Evolutionary conservation across 37 sponge, comb jelly and placozoan species (phyloP), one percentile per base, ranked within the genome.

Genomic region (Theonella swinhoei): DNA sequence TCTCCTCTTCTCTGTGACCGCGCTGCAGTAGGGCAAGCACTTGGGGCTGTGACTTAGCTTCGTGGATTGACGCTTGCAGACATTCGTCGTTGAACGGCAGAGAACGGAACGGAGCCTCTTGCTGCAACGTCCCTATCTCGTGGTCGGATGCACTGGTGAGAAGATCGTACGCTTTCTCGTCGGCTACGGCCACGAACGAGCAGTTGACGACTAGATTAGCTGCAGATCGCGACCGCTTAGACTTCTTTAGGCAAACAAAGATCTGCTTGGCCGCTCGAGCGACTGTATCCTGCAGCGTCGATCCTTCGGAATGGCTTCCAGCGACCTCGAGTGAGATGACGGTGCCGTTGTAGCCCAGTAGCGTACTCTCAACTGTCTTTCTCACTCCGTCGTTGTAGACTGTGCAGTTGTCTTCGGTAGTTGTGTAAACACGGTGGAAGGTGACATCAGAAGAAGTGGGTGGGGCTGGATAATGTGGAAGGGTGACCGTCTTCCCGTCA

Each of bases 301-400:
- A 5, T 23, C 32, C 36, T 24, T 58, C 70, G 32, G 23, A 9
- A 0, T 20, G 11, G 8, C 31, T 67, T 23, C 43, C 66, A 2
- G 32, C 22, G 54, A 31, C 39, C 2, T 88, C 91, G 28, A 88
- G 38, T 4, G 88, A 68, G 39, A 94, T 75, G 62, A 94, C 77
- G 20, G 94, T 90, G 41, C 88, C 94, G 60, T 94, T 43, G 73
- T 87, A 94, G 28, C 94, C 94, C 0, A 78, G 85, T 4, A 94
- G 85, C 29, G 79, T 71, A 40, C 76, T 85, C 58, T 89, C 93
- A 17, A 92, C 93, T n/a, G 89, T 33, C 42, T 85, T 77, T 22
- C 66, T 80, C 23, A 82, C 83, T 22, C 87, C 47, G 37, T 59
- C 32, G 36, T 73, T 77, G 79, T 89, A 93, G n/a, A 85, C 25